Evolutionary conservation across 2,888 invertebrate species (phyloP), one percentile per base, ranked within the genome.

Genomic region (Epistrophe eligans): DNA sequence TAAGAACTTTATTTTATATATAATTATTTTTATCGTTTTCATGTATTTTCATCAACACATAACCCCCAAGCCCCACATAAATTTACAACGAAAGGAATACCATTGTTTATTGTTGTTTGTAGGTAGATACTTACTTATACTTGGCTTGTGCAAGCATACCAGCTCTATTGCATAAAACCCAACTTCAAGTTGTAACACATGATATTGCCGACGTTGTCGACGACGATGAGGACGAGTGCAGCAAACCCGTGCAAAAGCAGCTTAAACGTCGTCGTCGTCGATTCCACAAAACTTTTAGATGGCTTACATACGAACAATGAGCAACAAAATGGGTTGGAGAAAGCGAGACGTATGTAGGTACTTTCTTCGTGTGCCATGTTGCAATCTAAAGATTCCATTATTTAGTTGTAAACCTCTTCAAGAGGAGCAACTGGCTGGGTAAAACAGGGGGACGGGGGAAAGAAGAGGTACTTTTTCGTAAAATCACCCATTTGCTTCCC

Each of bases 351-450:
- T 66, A 35, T 35, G 7, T 24, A 24, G 24, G 24, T 45, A 24
- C 64, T 38, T 50, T 48, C 74, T 79, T 72, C 82, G 83, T 87
- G 79, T 79, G 83, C 67, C 79, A 79, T 79, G 85, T 79, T 82
- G 67, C 79, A 82, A 87, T 87, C 83, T 76, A 60, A 50, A 73
- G 83, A 87, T 79, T 83, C 76, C 83, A 87, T 83, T 87, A 87
- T 87, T 87, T 87, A 87, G 79, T 77, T 87, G 79, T 77, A 82
- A 76, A 71, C 73, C 67, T 79, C 74, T 81, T 52, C 50, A 28
- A 72, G 66, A 52, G 80, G 58, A 66, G 60, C 32, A 48, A 66
- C 7, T 32, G 32, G 15, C 7, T 32, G 32, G 15, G 15, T 28
- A 55, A 13, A 24, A 15, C 7, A 6, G 3, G 43, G 17, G 17